Base-by-base conservation (phyloP, 2,888 invertebrate genomes). In the Ecliptopera silaceata region DNA sequence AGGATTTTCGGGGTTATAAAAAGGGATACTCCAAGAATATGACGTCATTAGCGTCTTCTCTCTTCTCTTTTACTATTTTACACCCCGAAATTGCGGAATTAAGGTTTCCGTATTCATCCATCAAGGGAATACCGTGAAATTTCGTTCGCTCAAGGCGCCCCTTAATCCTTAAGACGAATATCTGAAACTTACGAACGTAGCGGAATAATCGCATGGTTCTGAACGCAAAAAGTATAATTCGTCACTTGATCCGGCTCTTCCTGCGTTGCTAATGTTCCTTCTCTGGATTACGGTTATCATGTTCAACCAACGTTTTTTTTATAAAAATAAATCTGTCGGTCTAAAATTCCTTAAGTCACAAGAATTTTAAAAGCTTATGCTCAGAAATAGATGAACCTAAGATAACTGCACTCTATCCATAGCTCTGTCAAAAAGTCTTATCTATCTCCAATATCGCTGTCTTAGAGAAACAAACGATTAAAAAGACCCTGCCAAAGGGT, bases 161-260 rank as follows among this genome's bases (percentile, higher is more conserved):
- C 84, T 77, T 89, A 88, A 89, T 87, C 89, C 88, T 77, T 72
- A 86, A 87, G 86, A 88, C 86, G 88, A 86, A 89, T 89, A 86
- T 86, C 89, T 84, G 82, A 84, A 88, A 88, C 84, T 86, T 86
- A 86, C 79, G 84, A 81, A 64, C 80, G 79, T 70, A 80, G 84
- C 80, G 80, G 80, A 82, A 85, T 86, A 87, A 88, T 84, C 86
- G 85, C 79, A 73, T 77, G 79, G 78, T 82, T 84, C 83, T 82
- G 86, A 84, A 75, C 73, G 76, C 66, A 86, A 88, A 86, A 82
- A 79, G 82, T 84, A 86, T 86, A 90, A 89, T 87, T 88, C 87
- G 80, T 84, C 84, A 82, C 87, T 82, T 86, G 88, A 89, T 87
- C 89, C 86, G 48, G 68, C 72, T 73, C 72, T 75, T 77, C 72